phyloP scores from a whole-genome alignment of 2,797 vertebrate genomes.

The Pseudochaenichthys georgianus region DNA sequence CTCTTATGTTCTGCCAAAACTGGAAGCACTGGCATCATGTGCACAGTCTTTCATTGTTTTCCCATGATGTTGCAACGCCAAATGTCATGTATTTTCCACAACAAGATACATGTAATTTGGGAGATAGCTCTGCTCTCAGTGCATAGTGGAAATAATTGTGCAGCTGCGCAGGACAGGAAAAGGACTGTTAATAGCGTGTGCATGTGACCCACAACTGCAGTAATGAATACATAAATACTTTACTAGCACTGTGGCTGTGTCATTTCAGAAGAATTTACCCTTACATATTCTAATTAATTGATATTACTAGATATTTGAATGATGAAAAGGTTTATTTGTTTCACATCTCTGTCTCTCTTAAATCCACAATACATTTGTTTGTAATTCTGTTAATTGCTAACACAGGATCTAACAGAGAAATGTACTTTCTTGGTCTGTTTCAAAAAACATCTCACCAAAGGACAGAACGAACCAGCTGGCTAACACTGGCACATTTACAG shows the following conservation, averaged over 20 bases:
- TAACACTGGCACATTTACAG: slow-evolving; percentile 25
- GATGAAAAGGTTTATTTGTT: neutral
- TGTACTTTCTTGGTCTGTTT: slow-evolving; percentile 9
- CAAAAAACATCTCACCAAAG: slow-evolving; percentile 24
- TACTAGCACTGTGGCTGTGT: neutral
- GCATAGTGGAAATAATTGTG: slow-evolving; percentile 74
- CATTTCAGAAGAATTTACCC: neutral
- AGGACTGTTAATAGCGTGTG: slow-evolving; percentile 46
- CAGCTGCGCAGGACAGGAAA: slow-evolving; percentile 75
- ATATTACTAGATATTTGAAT: neutral
- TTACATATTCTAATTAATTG: neutral
- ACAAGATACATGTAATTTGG: slow-evolving; percentile 78
- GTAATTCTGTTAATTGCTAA: neutral
- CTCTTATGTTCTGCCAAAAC: slow-evolving; percentile 64
- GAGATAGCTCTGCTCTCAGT: slow-evolving; percentile 61
- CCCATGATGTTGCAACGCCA: slow-evolving; percentile 59
- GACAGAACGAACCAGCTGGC: slow-evolving; percentile 28
- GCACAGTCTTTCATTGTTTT: slow-evolving; percentile 62
- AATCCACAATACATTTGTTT: neutral
- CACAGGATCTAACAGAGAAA: neutral
- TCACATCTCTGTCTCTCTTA: neutral
- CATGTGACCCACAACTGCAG: slow-evolving; percentile 51
- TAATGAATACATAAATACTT: slow-evolving; percentile 46
- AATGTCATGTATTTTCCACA: slow-evolving; percentile 74
- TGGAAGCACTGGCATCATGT: slow-evolving; percentile 53